Evolutionary conservation across 1,140 invertebrate species (phyloP).

Genomic region (Drosophila sechellia): DNA sequence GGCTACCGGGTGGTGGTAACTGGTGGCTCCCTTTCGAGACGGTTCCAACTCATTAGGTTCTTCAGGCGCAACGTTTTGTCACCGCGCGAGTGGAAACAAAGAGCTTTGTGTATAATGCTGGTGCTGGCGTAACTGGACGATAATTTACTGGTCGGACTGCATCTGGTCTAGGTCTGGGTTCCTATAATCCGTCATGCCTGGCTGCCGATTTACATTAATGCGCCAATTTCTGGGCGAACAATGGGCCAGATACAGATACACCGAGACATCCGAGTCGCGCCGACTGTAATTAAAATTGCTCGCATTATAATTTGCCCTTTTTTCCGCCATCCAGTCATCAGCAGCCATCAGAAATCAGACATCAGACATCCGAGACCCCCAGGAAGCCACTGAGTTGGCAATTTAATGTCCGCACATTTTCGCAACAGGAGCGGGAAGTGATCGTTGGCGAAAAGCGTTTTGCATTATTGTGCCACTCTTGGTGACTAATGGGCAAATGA

Average conservation of each 20-base stretch:
- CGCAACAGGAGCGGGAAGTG: conserved; percentile 28
- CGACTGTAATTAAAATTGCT: conserved; percentile 77
- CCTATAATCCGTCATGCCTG: conserved; percentile 77
- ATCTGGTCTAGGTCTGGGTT: conserved; percentile 47
- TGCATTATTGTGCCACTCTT: conserved; percentile 35
- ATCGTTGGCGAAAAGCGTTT: conserved; percentile 41
- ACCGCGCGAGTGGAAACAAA: conserved; percentile 45
- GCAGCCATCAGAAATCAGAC: conserved; percentile 11
- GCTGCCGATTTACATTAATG: conserved; percentile 71
- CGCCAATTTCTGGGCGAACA: conserved; percentile 66
- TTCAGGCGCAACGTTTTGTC: conserved; percentile 62
- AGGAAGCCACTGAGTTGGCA: conserved; percentile 44
- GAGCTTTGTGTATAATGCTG: conserved; percentile 42
- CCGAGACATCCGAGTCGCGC: conserved; percentile 45
- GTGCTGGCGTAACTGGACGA: conserved; percentile 62
- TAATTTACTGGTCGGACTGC: conserved; percentile 57
- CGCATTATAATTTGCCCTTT: conserved; percentile 78
- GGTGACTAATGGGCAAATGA: conserved; percentile 61
- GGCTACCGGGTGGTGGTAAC: conserved; percentile 5
- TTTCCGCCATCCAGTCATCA: conserved; percentile 55
- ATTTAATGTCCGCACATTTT: conserved; percentile 74
- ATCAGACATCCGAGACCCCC: conserved; percentile 24
- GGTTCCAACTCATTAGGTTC: conserved; percentile 74
- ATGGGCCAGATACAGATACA: conserved; percentile 56
- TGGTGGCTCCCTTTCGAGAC: conserved; percentile 10